Evolutionary conservation across 1,140 invertebrate species (phyloP), one percentile per base, ranked within the genome.

Genomic region (Thalassaphorura encarpata): DNA sequence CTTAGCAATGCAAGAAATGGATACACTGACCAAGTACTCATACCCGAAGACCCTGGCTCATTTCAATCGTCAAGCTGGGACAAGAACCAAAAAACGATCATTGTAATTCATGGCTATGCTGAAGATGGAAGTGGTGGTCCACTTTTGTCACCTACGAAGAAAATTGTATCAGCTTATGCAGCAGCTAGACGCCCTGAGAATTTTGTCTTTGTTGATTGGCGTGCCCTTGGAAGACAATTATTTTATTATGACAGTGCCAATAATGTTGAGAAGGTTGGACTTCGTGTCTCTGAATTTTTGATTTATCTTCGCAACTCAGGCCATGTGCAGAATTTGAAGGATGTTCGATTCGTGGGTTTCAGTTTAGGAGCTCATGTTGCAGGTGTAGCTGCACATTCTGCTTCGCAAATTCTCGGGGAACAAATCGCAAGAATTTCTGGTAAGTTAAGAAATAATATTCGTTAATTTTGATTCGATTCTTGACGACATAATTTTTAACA

Each of bases 271-370:
- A 58, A 58, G 41, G 63, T 64, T 16, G 59, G 59, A 15, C 29
- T 42, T 26, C 18, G 56, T 16, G 45, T 64, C n/a, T 56, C 47
- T 19, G 50, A 64, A 29, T 57, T 64, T 26, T 19, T 64, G 1
- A 28, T 54, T 1, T 56, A 45, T 31, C 36, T 64, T 15, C 36
- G 45, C 36, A 15, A 54, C 15, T 28, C 33, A 13, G 31, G 39
- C 0, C 53, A 23, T 18, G 48, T 61, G 29, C 19, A 33, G 15
- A 41, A 19, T 23, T 52, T 45, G 27, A 16, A 52, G 18, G 26
- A 69, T 65, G 61, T 69, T 19, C 67, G 68, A 23, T 8, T 67
- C 23, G 53, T 69, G 2, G 69, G 69, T 1, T 69, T 67, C 48
- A 65, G 61, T 28, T 33, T 69, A 19, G 69, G 69, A 27, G 62